Evolutionary conservation across 2,797 vertebrate species (phyloP).

Genomic region (Benthosema pterotum): DNA sequence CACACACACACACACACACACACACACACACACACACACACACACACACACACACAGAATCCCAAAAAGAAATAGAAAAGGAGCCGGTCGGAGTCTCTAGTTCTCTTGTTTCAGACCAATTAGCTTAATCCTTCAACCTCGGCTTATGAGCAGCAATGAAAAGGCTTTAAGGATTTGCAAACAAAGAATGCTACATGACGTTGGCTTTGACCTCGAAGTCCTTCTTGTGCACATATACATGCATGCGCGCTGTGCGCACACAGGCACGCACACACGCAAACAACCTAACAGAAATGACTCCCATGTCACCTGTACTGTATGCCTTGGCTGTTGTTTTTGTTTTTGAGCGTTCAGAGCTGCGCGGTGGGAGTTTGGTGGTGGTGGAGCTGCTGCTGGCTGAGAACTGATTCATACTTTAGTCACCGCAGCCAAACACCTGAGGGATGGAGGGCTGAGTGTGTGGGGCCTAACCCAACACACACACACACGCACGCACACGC

Average conservation of each 20-base stretch:
- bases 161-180: slow-evolving; percentile 72
- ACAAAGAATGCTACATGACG: slow-evolving; percentile 64
- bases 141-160: slow-evolving; percentile 67
- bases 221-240: neutral
- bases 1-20: too few species aligned
- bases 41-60: too few species aligned
- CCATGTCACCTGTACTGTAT: slow-evolving; percentile 52
- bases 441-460: slow-evolving; percentile 28
- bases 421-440: slow-evolving; percentile 61
- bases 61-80: neutral
- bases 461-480: slow-evolving; percentile 1
- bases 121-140: slow-evolving; percentile 71
- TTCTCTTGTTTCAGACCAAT: slow-evolving; percentile 71
- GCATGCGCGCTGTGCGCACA: slow-evolving; percentile 17
- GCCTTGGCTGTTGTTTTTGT: slow-evolving; percentile 8
- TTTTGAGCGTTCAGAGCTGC: slow-evolving; percentile 36
- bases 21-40: too few species aligned
- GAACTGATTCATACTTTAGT: slow-evolving; percentile 60
- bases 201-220: slow-evolving; percentile 54
- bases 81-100: slow-evolving; percentile 1
- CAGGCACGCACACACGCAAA: neutral
- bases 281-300: slow-evolving; percentile 6
- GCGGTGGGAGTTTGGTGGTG: slow-evolving; percentile 49
- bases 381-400: slow-evolving; percentile 38
- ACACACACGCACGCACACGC: slow-evolving; percentile 21